Conservation (phyloP, 2,888 invertebrate genomes). For the Amblyteles armatorius region DNA sequence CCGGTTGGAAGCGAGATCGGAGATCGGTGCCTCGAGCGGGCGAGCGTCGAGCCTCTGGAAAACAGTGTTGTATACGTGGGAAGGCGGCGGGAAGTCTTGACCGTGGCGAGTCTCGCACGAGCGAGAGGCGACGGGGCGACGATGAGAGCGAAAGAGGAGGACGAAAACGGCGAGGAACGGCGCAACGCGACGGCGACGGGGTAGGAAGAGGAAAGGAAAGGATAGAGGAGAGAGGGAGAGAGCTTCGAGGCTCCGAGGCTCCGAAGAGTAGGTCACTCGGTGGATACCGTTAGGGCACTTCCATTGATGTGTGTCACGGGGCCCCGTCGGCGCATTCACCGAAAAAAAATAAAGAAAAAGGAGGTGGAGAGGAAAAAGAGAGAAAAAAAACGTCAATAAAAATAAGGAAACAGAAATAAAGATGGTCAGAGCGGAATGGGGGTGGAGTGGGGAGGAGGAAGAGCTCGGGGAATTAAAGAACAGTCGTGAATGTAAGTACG, state of each 20-base stretch:
- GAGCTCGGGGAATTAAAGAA: background rate
- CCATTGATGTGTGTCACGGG: slow-evolving; percentile 83
- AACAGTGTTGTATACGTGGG: slow-evolving; percentile 75
- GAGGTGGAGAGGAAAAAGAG: background rate
- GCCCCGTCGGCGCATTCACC: slow-evolving; percentile 71
- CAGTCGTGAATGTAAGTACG: background rate
- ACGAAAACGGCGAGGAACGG: slow-evolving; percentile 7
- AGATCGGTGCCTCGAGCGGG: slow-evolving; percentile 65
- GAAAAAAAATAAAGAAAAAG: slow-evolving; percentile 45
- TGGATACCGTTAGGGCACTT: slow-evolving; percentile 82
- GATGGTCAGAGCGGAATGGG: slow-evolving; percentile 4
- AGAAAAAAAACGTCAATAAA: background rate
- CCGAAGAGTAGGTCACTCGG: slow-evolving; percentile 81
- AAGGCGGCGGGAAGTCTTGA: slow-evolving; percentile 62
- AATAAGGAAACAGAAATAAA: background rate
- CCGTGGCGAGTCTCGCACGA: slow-evolving; percentile 65
- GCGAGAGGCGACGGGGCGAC: slow-evolving; percentile 1
- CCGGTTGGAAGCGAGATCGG: slow-evolving; percentile 58
- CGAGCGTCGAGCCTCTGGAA: slow-evolving; percentile 60
- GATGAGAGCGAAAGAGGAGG: background rate
- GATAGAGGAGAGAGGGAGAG: slow-evolving; percentile 65
- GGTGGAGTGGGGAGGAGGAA: background rate
- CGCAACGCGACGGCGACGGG: background rate
- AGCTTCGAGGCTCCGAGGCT: slow-evolving; percentile 63
- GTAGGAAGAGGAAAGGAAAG: slow-evolving; percentile 55